Evolutionary conservation across 2,888 invertebrate species (phyloP).

Genomic region (Epirrhoe alternata): DNA sequence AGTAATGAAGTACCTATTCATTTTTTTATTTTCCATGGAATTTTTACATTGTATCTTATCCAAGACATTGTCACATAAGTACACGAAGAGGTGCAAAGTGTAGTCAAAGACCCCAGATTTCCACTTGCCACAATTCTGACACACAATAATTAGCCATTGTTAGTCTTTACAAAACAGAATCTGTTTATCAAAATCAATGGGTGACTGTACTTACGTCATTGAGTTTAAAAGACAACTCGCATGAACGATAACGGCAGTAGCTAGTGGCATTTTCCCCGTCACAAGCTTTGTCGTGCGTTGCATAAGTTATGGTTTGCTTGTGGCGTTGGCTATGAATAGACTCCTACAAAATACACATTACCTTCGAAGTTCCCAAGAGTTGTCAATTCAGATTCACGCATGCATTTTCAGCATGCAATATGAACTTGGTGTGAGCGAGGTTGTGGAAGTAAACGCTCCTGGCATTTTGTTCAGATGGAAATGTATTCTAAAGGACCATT

Average conservation of each 20-base stretch:
- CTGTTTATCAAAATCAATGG: neutral
- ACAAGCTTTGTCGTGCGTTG: conserved; percentile 30
- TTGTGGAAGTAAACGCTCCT: conserved; percentile 2
- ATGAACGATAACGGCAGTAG: conserved; percentile 2
- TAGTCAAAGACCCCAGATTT: too few species aligned
- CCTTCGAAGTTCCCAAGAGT: conserved; percentile 26
- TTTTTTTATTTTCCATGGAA: too few species aligned
- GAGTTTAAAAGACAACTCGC: neutral
- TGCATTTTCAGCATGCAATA: conserved; percentile 9
- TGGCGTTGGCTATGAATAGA: conserved; percentile 35
- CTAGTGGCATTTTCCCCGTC: conserved; percentile 28
- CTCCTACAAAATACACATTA: conserved; percentile 34
- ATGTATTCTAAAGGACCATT: too few species aligned
- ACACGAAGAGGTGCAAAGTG: too few species aligned
- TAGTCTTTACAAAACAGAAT: neutral
- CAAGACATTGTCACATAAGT: too few species aligned
- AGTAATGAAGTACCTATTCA: too few species aligned
- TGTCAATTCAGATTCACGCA: conserved; percentile 17
- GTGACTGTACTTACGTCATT: neutral
- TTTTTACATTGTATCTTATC: too few species aligned
- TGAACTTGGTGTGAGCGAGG: conserved; percentile 10
- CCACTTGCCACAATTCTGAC: too few species aligned
- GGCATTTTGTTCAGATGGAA: neutral
- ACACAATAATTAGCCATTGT: too few species aligned
- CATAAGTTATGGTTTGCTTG: conserved; percentile 39